Base-by-base conservation (phyloP, 2,797 vertebrate species). In the Enteromius paludinosus region DNA sequence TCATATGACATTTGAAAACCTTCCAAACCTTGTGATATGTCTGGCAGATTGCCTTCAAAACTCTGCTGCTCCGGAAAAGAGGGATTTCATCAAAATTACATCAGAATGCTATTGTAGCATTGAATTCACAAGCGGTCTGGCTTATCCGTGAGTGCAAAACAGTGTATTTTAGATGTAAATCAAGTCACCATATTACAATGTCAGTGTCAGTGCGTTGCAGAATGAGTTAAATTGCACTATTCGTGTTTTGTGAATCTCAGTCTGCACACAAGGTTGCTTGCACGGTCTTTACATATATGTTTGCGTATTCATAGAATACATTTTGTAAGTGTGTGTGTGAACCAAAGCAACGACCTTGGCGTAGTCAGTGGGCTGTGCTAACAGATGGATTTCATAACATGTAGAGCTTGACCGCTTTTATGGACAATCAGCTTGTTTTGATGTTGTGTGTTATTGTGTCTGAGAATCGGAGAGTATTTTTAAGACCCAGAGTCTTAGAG, bases 1-100 rank as follows among this genome's bases (percentile, higher is more conserved):
- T 75, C 71, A 68, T 66, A 56, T 68, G 72, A 75, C 35, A 35
- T 54, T 54, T 76, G 47, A 30, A 71, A 45, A 23, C 25, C 35
- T 59, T 54, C 66, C 52, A 66, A 47, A 61, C 17, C 41, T 62
- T 49, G 56, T 81, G 43, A 38, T 64, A 65, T 73, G 56, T 38
- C 69, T 65, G 45, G 30, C n/a, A 52, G 59, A 20, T 23, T 73
- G 43, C 70, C 33, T 82, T 74, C 33, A 74, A 64, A 82, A 54
- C 17, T 45, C 30, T 38, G 41, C 17, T 7, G 28, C 17, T 45
- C 70, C 17, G 38, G 64, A 64, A 47, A 49, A 61, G 18, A 56
- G 17, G 52, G 64, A 70, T 77, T 83, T 83, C 81, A 83, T 83
- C 15, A 78, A 77, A 78, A 69, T 83, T 78, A 70, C 81, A 83